Base-by-base conservation (phyloP, 2,113 vertebrate genomes). In the Cervus canadensis region DNA sequence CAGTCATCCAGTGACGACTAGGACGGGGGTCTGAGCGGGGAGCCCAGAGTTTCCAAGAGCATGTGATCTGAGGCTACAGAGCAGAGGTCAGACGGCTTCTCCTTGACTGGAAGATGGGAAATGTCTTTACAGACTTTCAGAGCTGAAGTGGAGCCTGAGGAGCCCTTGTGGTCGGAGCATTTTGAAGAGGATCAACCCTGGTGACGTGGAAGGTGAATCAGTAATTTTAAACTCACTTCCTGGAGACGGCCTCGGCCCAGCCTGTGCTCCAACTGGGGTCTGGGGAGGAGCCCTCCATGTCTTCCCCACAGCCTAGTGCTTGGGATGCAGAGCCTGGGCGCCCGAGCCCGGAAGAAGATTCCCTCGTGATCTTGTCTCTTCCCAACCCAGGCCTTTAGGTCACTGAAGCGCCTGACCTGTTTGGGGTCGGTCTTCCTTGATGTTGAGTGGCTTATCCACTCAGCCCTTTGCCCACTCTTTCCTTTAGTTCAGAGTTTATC, bases 261-360 rank as follows among this genome's bases (percentile, higher is more conserved):
- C 84, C 12, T 4, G 60, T 19, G 67, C 64, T 40, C 56, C 2
- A 4, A 7, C 4, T 15, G 9, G 89, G 81, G 43, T 43, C 28
- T 52, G 43, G 60, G 21, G 15, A 56, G 33, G 23, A 3, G 23
- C 21, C 33, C 23, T 48, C 45, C 5, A 1, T 0, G 1, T 11
- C 50, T 40, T 8, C 45, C 28, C 48, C 7, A 0, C 0, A 26
- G 60, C 52, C 45, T 7, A 2, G 11, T 7, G 40, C 45, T 30
- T 9, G 62, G 33, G 59, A 6, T 8, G 8, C 14, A 28, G 50
- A 50, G 76, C 16, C 10, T 33, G 11, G 82, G 14, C 21, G 36
- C 48, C 16, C 2, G 36, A 1, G 6, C 28, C 28, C 1, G 1
- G 6, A 62, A 7, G 4, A 26, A 62, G 43, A 52, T 7, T 57